Conservation (phyloP, 2,888 invertebrate species). For the Blera fallax region DNA sequence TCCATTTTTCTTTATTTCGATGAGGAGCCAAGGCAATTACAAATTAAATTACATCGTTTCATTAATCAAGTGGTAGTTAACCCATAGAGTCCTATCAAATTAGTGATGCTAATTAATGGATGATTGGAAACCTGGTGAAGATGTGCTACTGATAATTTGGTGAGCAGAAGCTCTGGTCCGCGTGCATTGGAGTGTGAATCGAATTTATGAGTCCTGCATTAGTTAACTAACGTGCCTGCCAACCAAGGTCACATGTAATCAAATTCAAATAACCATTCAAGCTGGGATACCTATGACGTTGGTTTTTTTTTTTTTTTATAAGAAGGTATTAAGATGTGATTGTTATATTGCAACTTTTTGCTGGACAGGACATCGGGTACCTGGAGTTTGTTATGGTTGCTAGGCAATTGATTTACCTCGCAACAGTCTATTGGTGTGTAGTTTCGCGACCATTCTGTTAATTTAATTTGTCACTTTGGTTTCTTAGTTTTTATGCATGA, state of each 20-base stretch:
- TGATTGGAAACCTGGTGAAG: not conserved
- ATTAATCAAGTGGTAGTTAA: conserved; percentile 1
- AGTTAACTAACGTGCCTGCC: not conserved
- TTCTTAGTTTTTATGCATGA: too few relatives aligned
- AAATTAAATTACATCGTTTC: conserved; percentile 1
- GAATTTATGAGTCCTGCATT: not conserved
- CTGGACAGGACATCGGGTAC: too few relatives aligned
- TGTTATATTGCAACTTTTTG: too few relatives aligned
- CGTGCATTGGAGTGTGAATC: not conserved
- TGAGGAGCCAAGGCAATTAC: not conserved
- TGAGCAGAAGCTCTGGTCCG: not conserved
- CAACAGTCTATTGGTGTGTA: too few relatives aligned
- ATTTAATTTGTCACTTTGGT: too few relatives aligned
- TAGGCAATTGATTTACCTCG: too few relatives aligned
- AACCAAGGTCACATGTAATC: not conserved
- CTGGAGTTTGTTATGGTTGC: too few relatives aligned
- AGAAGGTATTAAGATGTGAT: not conserved
- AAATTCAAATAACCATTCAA: not conserved
- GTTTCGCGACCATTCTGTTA: too few relatives aligned
- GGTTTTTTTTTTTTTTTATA: too few relatives aligned
- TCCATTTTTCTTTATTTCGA: not conserved
- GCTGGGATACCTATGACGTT: too few relatives aligned
- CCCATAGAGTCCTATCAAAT: conserved; percentile 1
- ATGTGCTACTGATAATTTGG: not conserved
- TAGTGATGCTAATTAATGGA: not conserved